A percentile compares a stretch with the other conserved stretches of the same genome.
These are phyloP conservation scores for Gambusia yucatana DNA, from an alignment of 2,797 vertebrate species.

Conservation along the genomic window DNA sequence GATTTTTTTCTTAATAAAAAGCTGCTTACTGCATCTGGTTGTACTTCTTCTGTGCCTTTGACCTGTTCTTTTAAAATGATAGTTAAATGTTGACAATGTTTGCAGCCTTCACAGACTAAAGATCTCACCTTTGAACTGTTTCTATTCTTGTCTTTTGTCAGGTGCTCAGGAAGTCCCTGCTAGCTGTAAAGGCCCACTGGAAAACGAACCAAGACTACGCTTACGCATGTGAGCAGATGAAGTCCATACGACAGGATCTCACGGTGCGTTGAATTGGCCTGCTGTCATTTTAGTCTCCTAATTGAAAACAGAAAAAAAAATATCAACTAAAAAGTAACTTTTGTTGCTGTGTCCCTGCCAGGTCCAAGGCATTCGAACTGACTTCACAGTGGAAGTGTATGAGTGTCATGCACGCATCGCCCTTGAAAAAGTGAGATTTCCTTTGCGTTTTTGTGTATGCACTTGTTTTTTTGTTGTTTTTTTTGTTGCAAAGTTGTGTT, in stretches of 20 bases:
- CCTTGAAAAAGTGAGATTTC: constrained; percentile 86
- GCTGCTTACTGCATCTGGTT: background rate
- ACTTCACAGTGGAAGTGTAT: constrained; percentile 95
- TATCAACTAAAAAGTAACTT: background rate
- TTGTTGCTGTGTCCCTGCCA: constrained; percentile 39
- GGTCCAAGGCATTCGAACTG: constrained; percentile 93
- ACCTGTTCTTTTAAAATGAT: background rate
- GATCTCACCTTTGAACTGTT: background rate
- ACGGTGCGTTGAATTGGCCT: constrained; percentile 78
- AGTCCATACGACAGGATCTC: constrained; percentile 93
- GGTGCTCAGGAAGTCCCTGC: constrained; percentile 89
- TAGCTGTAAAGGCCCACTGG: constrained; percentile 89
- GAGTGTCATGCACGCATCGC: constrained; percentile 95
- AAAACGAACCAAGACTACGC: constrained; percentile 90
- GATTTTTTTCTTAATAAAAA: background rate
- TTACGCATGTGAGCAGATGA: constrained; percentile 95
- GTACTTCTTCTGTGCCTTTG: background rate
- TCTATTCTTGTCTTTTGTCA: constrained; percentile 48
- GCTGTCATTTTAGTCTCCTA: background rate
- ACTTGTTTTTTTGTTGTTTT: too few relatives aligned
- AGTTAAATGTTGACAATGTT: background rate
- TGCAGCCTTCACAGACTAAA: background rate
- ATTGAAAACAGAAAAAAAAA: background rate
- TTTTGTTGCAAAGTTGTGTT: too few relatives aligned
- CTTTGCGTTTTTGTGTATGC: background rate